Evolutionary conservation across 2,888 invertebrate genomes (phyloP).

Genomic region (Petrolisthes cinctipes): DNA sequence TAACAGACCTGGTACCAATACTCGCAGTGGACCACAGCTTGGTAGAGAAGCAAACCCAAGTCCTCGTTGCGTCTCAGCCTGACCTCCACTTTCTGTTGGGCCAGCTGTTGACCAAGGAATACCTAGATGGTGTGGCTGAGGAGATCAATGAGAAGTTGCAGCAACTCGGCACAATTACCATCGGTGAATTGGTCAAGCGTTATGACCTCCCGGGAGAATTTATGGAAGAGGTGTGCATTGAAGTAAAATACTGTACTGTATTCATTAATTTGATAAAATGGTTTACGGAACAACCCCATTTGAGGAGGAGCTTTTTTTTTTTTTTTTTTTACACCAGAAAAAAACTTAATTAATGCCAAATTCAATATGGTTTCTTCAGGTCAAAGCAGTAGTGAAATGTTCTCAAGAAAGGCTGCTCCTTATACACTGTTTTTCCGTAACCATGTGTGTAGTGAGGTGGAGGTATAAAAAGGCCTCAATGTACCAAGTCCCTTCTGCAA

Average conservation of each 20-base stretch:
- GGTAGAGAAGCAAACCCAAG: conserved; percentile 78
- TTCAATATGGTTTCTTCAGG: too few species aligned
- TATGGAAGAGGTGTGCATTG: conserved; percentile 77
- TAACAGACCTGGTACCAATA: conserved; percentile 87
- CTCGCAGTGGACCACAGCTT: conserved; percentile 90
- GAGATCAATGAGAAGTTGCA: conserved; percentile 94
- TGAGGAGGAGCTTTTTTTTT: not conserved
- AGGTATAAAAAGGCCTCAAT: too few species aligned
- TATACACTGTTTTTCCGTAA: too few species aligned
- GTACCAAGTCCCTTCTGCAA: too few species aligned
- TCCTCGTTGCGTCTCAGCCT: conserved; percentile 77
- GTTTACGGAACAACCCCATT: not conserved
- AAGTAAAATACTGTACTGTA: not conserved
- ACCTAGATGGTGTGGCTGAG: conserved; percentile 84
- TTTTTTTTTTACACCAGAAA: not conserved
- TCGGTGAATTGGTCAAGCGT: conserved; percentile 86
- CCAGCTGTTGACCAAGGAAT: conserved; percentile 73
- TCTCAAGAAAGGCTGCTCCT: too few species aligned
- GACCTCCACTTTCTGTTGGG: conserved; percentile 86
- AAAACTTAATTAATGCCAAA: not conserved
- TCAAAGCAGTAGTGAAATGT: too few species aligned
- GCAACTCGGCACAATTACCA: conserved; percentile 85
- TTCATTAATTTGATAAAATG: not conserved
- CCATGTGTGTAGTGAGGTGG: too few species aligned
- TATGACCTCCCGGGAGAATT: conserved; percentile 95